Evolutionary conservation across 2,797 vertebrate genomes (phyloP).

Genomic region (Acipenser oxyrinchus): DNA sequence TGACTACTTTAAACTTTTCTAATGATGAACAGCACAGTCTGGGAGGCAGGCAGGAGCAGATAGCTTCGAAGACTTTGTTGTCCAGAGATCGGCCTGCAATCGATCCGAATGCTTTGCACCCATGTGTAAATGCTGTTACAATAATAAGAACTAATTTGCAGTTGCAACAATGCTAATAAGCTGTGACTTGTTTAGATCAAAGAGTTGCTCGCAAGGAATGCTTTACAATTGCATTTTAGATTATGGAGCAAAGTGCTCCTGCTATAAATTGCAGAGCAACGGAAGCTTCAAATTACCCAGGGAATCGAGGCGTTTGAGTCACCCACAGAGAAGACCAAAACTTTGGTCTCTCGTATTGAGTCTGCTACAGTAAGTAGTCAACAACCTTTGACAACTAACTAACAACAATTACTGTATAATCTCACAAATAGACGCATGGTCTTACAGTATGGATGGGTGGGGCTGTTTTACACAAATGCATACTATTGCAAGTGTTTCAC

Average conservation of each 20-base stretch:
- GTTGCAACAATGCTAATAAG: slow-evolving; percentile 13
- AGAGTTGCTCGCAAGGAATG: slow-evolving; percentile 20
- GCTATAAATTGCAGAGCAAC: slow-evolving; percentile 15
- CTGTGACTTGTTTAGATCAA: slow-evolving; percentile 28
- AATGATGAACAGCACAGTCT: background rate
- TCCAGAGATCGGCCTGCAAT: background rate
- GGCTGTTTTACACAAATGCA: slow-evolving; percentile 31
- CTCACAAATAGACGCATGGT: slow-evolving; percentile 6
- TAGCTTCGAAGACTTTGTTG: background rate
- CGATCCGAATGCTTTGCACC: background rate
- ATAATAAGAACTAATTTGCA: slow-evolving; percentile 24
- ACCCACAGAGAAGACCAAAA: slow-evolving; percentile 7
- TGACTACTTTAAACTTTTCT: too few species aligned
- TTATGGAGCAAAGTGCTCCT: slow-evolving; percentile 19
- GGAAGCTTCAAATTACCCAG: slow-evolving; percentile 16
- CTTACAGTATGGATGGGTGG: slow-evolving; percentile 17
- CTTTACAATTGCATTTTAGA: slow-evolving; percentile 27
- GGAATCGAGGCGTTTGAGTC: slow-evolving; percentile 6
- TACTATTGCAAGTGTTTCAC: background rate
- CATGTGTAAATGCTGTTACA: slow-evolving; percentile 7
- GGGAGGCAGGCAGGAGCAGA: background rate
- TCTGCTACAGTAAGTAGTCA: background rate
- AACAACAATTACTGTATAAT: too few species aligned
- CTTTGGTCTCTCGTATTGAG: slow-evolving; percentile 5
- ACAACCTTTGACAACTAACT: too few species aligned